These are phyloP conservation scores for Podarcis lilfordi DNA, from an alignment of 2,797 vertebrate species.

Conservation along the genomic window DNA sequence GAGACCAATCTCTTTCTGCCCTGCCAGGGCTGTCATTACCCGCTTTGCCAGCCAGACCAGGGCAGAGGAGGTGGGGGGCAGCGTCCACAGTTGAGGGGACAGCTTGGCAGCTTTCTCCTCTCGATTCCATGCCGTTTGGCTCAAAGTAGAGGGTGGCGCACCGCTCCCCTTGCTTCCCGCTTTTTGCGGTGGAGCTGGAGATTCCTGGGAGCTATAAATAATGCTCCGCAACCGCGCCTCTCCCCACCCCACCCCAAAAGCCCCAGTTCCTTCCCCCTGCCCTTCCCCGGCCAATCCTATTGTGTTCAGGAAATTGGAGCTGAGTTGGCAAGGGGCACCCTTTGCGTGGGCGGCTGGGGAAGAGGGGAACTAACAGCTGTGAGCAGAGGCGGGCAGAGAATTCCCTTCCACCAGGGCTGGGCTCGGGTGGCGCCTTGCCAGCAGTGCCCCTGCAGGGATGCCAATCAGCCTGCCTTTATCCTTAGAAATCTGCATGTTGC, in stretches of 20 bases:
- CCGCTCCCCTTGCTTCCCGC: neutral
- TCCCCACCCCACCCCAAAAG: neutral
- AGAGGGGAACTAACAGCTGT: neutral
- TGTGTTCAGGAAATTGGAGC: conserved; percentile 12
- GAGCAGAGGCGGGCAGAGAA: conserved; percentile 6
- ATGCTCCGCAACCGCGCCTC: no score
- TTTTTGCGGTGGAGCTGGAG: neutral
- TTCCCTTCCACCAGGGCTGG: neutral
- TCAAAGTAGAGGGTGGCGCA: neutral
- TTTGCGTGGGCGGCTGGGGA: neutral
- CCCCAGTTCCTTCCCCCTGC: neutral
- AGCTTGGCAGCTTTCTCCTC: no score
- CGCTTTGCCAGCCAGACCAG: no score
- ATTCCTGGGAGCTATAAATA: neutral
- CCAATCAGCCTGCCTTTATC: neutral
- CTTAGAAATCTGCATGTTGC: neutral
- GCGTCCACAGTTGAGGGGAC: no score
- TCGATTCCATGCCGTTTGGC: no score
- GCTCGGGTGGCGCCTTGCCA: neutral
- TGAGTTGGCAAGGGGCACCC: neutral
- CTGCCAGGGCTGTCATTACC: no score
- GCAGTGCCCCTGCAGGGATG: neutral
- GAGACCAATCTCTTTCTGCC: no score
- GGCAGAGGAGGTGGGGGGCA: no score
- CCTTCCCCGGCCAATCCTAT: neutral